Conservation (phyloP, 2,797 vertebrate genomes). For the Leontocebus nigricollis region DNA sequence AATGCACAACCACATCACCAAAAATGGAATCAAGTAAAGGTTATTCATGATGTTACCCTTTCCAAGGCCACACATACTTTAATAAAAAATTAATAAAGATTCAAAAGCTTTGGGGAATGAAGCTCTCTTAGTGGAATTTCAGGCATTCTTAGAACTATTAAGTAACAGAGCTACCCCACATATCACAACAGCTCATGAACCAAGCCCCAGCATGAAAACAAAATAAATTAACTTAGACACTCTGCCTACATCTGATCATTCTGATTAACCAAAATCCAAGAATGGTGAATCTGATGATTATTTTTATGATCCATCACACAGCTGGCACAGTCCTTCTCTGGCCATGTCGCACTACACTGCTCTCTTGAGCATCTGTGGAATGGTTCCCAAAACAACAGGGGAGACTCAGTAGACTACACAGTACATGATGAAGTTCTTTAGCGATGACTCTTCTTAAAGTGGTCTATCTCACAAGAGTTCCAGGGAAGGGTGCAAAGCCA, state of each 20-base stretch:
- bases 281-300: not conserved
- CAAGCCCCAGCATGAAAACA: not conserved
- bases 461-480: slow-evolving; percentile 43
- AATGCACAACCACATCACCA: not conserved
- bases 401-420: not conserved
- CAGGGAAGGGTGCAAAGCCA: slow-evolving; percentile 40
- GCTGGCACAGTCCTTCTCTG: not conserved
- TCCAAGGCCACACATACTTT: not conserved
- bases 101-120: slow-evolving; percentile 41
- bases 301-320: not conserved
- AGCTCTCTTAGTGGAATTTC: slow-evolving; percentile 33
- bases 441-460: slow-evolving; percentile 37
- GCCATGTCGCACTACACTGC: not conserved
- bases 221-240: not conserved
- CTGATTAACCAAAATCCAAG: not conserved
- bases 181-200: slow-evolving; percentile 19
- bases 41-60: slow-evolving; percentile 2
- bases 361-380: not conserved
- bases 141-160: slow-evolving; percentile 18
- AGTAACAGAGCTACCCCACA: not conserved
- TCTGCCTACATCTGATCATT: slow-evolving; percentile 21
- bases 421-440: slow-evolving; percentile 16
- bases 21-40: slow-evolving; percentile 39
- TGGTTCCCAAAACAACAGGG: slow-evolving; percentile 32
- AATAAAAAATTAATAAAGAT: slow-evolving; percentile 9